phyloP scores from a whole-genome alignment of 2,113 vertebrate species.

The Microtus richardsoni region DNA sequence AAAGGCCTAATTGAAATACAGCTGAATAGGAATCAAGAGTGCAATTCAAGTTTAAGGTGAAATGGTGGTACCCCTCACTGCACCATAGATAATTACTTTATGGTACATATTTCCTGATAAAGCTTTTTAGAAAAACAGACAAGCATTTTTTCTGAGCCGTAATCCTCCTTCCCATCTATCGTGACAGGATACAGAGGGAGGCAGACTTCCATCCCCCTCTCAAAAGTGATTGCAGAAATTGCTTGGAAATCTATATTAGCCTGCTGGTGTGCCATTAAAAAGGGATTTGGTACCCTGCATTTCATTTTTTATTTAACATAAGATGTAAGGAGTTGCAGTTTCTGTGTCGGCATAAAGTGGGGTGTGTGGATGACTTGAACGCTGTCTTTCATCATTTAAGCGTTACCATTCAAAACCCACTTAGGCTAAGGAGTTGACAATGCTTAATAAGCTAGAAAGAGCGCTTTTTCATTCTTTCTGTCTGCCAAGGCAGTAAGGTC shows the following conservation, averaged over 20 bases:
- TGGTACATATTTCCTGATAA: slow-evolving; percentile 65
- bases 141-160: slow-evolving; percentile 62
- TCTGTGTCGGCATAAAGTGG: background rate
- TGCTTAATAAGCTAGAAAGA: background rate
- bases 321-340: background rate
- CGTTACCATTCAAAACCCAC: background rate
- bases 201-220: background rate
- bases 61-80: slow-evolving; percentile 44
- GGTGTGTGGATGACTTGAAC: slow-evolving; percentile 1
- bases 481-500: background rate
- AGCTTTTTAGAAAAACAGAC: slow-evolving; percentile 58
- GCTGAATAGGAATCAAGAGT: background rate
- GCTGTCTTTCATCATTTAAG: slow-evolving; percentile 15
- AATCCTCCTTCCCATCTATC: background rate
- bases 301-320: slow-evolving; percentile 51
- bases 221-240: slow-evolving; percentile 50
- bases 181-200: slow-evolving; percentile 2
- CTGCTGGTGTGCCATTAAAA: slow-evolving; percentile 66
- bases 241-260: slow-evolving; percentile 69
- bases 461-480: background rate
- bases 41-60: slow-evolving; percentile 62
- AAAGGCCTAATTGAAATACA: slow-evolving; percentile 62
- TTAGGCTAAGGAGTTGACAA: background rate
- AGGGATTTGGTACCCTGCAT: slow-evolving; percentile 45
- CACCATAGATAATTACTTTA: slow-evolving; percentile 63